These are phyloP conservation scores for Pyrocoelia pectoralis DNA, from an alignment of 2,888 invertebrate genomes.

Conservation along the genomic window DNA sequence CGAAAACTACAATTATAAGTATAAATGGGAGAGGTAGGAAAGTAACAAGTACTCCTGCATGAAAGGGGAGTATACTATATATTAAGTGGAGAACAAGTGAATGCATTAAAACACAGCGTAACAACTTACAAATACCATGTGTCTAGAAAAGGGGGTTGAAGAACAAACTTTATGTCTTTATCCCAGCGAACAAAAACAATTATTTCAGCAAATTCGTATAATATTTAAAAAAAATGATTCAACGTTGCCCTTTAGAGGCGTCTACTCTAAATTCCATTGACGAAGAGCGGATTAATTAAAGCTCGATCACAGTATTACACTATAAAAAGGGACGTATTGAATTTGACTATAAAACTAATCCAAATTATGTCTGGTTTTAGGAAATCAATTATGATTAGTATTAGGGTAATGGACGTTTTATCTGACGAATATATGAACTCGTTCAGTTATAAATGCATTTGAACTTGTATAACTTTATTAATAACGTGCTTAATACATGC, in stretches of 20 bases:
- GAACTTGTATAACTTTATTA: not conserved
- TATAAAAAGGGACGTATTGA: not conserved
- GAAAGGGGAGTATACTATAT: constrained; percentile 3
- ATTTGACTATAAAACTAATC: not conserved
- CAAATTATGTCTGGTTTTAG: not conserved
- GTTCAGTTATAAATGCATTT: not conserved
- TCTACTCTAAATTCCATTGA: not conserved
- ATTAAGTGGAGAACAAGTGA: constrained; percentile 8
- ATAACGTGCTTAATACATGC: not conserved
- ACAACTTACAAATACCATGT: constrained; percentile 3
- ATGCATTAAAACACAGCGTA: constrained; percentile 2
- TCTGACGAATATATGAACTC: not conserved
- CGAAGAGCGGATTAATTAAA: constrained; percentile 5
- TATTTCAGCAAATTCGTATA: not conserved
- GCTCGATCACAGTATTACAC: not conserved
- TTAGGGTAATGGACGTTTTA: not conserved
- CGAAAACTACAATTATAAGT: not conserved
- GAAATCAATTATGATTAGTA: constrained; percentile 4
- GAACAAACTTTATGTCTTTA: not conserved
- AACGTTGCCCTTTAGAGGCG: not conserved
- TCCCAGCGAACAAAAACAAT: not conserved
- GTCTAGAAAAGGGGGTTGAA: not conserved
- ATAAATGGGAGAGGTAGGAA: constrained; percentile 1
- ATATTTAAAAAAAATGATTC: not conserved
- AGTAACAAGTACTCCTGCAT: constrained; percentile 2